phyloP scores from a whole-genome alignment of 2,113 vertebrate genomes.

The Plecturocebus donacophilus region DNA sequence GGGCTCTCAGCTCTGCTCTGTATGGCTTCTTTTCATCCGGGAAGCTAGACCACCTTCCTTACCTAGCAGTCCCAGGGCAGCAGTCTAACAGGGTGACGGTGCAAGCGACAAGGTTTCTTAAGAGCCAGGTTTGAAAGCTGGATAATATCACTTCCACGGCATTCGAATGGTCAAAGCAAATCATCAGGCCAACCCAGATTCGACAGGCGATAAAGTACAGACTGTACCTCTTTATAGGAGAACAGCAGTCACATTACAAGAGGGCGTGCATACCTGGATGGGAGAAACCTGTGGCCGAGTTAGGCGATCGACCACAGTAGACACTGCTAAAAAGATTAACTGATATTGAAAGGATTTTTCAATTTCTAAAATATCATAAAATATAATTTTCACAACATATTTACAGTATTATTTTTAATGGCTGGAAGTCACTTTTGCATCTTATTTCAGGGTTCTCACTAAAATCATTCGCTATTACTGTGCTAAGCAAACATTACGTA shows the following conservation, averaged over 20 bases:
- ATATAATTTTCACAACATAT: not conserved
- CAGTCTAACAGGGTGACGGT: not conserved
- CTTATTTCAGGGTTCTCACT: not conserved
- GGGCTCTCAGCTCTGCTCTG: not conserved
- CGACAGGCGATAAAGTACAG: not conserved
- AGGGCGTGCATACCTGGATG: not conserved
- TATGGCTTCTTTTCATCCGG: not conserved
- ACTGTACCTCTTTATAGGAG: not conserved
- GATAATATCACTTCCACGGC: not conserved
- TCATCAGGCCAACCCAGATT: not conserved
- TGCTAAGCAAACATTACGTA: not conserved
- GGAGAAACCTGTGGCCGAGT: not conserved
- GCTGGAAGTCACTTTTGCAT: not conserved
- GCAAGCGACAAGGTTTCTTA: not conserved
- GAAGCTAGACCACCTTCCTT: not conserved
- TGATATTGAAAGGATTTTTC: not conserved
- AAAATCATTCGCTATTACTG: not conserved
- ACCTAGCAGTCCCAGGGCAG: not conserved
- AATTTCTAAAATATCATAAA: not conserved
- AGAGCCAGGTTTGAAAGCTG: not conserved
- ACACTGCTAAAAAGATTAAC: not conserved
- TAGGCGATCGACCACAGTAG: not conserved
- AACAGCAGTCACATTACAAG: not conserved
- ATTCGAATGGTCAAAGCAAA: not conserved
- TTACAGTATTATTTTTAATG: not conserved